Evolutionary conservation across 2,113 vertebrate species (phyloP), one percentile per base, ranked within the genome.

Genomic region (Campylorhamphus procurvoides): DNA sequence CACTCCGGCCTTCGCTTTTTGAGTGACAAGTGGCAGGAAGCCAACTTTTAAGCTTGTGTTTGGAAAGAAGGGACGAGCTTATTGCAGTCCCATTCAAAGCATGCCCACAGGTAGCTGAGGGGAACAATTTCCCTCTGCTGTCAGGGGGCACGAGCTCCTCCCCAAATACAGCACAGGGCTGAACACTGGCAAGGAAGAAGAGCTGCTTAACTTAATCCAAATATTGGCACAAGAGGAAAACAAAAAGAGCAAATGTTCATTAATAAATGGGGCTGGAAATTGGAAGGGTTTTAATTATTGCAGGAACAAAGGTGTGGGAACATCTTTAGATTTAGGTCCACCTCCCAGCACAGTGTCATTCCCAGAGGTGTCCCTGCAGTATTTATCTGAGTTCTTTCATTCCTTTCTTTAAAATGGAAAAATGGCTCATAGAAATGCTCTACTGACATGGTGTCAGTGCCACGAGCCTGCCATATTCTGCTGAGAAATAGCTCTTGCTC

Each of bases 1-100:
- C 20, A 12, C 23, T 90, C 60, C 35, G 23, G 64, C n/a, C 0
- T 83, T 74, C 88, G 27, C n/a, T 84, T 69, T 81, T 85, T 84
- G 87, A 95, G 87, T 95, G 91, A 90, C 84, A 88, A 90, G 78
- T 90, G 93, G 82, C 87, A 84, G 87, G 76, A 80, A 90, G 84
- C 77, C 93, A 96, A 85, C 46, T 77, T 75, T 80, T 20, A 71
- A 83, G 53, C 0, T 16, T 24, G 60, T 52, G 59, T 62, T 93
- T 90, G 87, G 72, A 74, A 80, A 82, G 93, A 80, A 66, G 82
- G 67, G 47, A 67, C 0, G 2, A 93, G 75, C 69, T 86, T 78
- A 83, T 83, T 93, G 78, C 79, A 42, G 19, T 83, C 35, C 53
- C 44, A 50, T 85, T 94, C 95, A 93, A 93, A 95, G 71, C 47